Evolutionary conservation across 2,888 invertebrate genomes (phyloP), one percentile per base, ranked within the genome.

Genomic region (Patella depressa): DNA sequence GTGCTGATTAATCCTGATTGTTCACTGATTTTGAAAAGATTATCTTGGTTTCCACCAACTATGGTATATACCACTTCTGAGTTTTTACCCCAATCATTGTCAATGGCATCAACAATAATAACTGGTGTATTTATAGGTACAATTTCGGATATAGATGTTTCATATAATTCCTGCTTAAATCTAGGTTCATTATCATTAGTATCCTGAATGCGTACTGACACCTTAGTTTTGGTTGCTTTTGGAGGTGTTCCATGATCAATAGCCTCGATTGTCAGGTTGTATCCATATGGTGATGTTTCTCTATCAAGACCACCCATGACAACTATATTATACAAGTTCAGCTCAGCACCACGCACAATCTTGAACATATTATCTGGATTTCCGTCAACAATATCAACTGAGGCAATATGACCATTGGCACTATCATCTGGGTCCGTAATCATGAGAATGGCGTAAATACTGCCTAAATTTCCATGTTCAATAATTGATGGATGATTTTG

Each of bases 1-100:
- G 97, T 97, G 90, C 96, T 96, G 1, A 98, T 92, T 93, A 98
- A 96, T 2, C 98, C 98, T 0, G 97, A 96, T 84, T 95, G 95
- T 0, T 96, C 94, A 91, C 98, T 96, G 14, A 98, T 94, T 83
- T 94, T 93, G 91, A 98, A 98, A 89, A 96, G 96, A 0, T 95
- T 95, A 9, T 96, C 96, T 90, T 96, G 96, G 91, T 98, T 97
- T 5, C 98, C 98, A 3, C 81, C 80, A 11, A 78, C 77, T 15
- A 98, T 96, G 92, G 96, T 95, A 81, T 98, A 94, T 87, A 94
- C 94, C 0, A 98, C 96, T 88, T 95, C 94, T 9, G 96, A 96
- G 90, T 96, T 96, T 89, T 94, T 94, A 0, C 96, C 96, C 84
- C 95, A 94, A 90, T 97, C 97, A 0, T 94, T 94, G 91, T 98